Evolutionary conservation across 1,140 invertebrate genomes (phyloP).

Genomic region (Ericerus pela): DNA sequence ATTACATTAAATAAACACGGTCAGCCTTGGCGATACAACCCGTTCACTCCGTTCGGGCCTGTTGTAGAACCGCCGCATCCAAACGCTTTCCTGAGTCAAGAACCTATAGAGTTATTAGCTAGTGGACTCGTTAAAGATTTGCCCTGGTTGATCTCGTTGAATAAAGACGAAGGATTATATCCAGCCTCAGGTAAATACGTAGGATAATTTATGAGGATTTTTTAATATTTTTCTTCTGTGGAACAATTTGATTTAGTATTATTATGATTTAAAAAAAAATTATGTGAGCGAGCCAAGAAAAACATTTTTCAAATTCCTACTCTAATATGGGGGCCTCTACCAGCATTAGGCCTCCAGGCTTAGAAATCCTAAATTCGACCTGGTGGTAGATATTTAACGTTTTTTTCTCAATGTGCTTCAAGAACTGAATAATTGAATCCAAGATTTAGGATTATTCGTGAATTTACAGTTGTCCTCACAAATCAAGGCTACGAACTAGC

Average conservation of each 20-base stretch:
- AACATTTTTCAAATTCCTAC: neutral
- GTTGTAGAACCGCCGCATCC: slow-evolving; percentile 36
- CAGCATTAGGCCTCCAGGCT: too few species aligned
- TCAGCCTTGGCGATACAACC: slow-evolving; percentile 37
- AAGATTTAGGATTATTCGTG: too few species aligned
- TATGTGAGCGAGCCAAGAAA: neutral
- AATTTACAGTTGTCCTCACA: too few species aligned
- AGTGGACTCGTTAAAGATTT: slow-evolving; percentile 25
- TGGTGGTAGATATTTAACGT: too few species aligned
- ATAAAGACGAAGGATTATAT: slow-evolving; percentile 31
- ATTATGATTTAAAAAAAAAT: neutral
- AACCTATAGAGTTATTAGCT: slow-evolving; percentile 36
- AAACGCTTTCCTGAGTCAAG: slow-evolving; percentile 39
- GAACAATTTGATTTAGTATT: neutral
- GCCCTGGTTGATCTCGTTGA: slow-evolving; percentile 30
- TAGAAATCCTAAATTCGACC: too few species aligned
- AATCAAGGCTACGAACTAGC: too few species aligned
- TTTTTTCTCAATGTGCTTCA: too few species aligned
- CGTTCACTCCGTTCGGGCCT: slow-evolving; percentile 45
- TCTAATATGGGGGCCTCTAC: neutral
- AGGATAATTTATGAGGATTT: too few species aligned
- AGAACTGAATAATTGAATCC: too few species aligned
- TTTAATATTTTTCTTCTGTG: too few species aligned
- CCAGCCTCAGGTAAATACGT: slow-evolving; percentile 33
- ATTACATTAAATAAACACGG: slow-evolving; percentile 7